These are phyloP conservation scores for Chironex yamaguchii DNA, from an alignment of 30 jellyfish, hydroid and myxozoan genomes.

Conservation along the genomic window DNA sequence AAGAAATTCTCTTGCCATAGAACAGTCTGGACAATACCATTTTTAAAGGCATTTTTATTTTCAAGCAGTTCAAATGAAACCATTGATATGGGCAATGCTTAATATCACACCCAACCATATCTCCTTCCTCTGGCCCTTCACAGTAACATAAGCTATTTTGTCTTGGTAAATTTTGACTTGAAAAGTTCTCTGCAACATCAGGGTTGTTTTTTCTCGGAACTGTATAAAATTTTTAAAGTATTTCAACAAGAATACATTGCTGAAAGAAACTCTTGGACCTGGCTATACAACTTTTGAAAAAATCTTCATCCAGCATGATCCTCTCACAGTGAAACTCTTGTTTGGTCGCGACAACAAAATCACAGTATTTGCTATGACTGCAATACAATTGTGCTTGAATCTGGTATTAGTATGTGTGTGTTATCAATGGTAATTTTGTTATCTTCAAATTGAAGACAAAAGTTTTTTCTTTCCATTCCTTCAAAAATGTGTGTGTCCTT, in stretches of 20 bases:
- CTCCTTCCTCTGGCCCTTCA: conserved; percentile 30
- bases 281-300: neutral
- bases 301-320: neutral
- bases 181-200: neutral
- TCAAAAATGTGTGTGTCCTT: conserved; percentile 12
- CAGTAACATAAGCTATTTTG: conserved; percentile 18
- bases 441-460: conserved; percentile 7
- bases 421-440: neutral
- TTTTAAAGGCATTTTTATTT: conserved; percentile 16
- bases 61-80: conserved; percentile 24
- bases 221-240: neutral
- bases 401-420: conserved; percentile 14
- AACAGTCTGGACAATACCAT: conserved; percentile 48
- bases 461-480: conserved; percentile 1
- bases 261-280: neutral
- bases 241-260: neutral
- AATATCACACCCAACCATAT: conserved; percentile 28
- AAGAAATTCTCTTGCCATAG: conserved; percentile 16
- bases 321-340: neutral
- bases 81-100: conserved; percentile 48
- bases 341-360: conserved; percentile 4
- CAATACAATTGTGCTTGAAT: conserved; percentile 5
- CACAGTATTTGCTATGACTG: neutral
- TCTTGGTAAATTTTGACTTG: neutral
- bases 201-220: neutral